Base-by-base conservation (phyloP, 2,888 invertebrate species). In the Spisula subtruncata region DNA sequence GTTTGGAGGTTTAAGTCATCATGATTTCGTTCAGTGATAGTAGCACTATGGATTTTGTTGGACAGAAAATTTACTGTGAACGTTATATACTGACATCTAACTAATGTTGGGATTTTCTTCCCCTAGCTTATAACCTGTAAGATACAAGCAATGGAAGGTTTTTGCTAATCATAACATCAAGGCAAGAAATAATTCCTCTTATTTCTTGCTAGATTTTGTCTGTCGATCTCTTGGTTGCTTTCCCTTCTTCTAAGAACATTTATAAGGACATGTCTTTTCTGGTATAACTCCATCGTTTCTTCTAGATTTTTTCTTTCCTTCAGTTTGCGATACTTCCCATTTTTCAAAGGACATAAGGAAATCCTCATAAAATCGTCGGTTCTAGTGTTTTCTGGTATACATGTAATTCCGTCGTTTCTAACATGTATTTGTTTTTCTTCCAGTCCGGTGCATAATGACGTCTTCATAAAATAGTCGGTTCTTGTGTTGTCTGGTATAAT, bases 1-100 rank as follows among this genome's bases (percentile, higher is more conserved):
- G 56, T 80, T 85, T 85, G 32, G 56, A 85, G 85, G 85, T 85
- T 85, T 85, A 85, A 85, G 80, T 79, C 85, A 85, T 85, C 85
- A 85, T 75, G 85, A 85, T 85, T 80, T 80, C n/a, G 75, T 51
- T 80, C 56, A 80, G 14, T 56, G 85, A 85, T 85, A 85, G 79
- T n/a, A 48, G 75, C 32, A 51, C 12, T 84, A 75, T 84, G 84
- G 84, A 84, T 84, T 84, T 84, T 71, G 51, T 25, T 18, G 25
- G 84, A 84, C 75, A 84, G 75, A 48, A 75, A 32, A 84, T 75
- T 71, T 71, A 71, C 48, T 48, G 51, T 66, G 66, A 41, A 71
- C 5, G n/a, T 75, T 32, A 35, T 75, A 75, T 75, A 75, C 29
- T 32, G 75, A 75, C 35, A 32, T 75, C 35, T 16, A 18, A 16